These are phyloP conservation scores for Achlya flavicornis DNA, from an alignment of 2,888 invertebrate genomes.

Conservation along the genomic window DNA sequence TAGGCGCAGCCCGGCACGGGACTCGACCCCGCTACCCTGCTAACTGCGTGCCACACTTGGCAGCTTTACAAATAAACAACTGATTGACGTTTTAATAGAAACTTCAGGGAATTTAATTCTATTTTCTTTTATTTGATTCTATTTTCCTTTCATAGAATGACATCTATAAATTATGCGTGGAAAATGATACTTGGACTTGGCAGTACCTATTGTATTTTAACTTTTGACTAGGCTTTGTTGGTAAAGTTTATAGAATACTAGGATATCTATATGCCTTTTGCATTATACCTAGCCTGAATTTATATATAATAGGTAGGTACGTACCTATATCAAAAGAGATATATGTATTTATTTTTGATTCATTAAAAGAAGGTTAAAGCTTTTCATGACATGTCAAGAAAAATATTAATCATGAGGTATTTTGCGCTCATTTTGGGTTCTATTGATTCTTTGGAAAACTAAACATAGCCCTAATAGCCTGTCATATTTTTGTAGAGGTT, in stretches of 20 bases:
- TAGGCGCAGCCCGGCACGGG: conserved; percentile 40
- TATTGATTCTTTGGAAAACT: no score
- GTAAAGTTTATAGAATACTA: not conserved
- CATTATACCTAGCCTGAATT: no score
- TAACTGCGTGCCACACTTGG: conserved; percentile 36
- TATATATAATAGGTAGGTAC: no score
- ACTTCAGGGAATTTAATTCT: conserved; percentile 4
- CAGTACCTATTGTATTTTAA: not conserved
- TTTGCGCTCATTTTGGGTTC: no score
- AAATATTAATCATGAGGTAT: no score
- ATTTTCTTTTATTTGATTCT: not conserved
- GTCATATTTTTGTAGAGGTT: no score
- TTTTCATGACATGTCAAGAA: no score
- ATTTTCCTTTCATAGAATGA: conserved; percentile 1
- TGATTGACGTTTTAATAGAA: conserved; percentile 11
- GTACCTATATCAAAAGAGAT: no score
- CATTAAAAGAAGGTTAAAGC: no score
- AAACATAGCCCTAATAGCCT: no score
- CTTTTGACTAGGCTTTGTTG: not conserved
- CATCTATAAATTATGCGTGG: not conserved
- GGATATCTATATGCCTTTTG: no score
- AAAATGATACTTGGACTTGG: not conserved
- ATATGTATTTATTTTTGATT: no score
- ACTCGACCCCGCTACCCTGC: conserved; percentile 14
- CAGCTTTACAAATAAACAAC: conserved; percentile 18